Percentiles rank a stretch among this genome's conserved stretches.
Conservation (phyloP, 1,140 invertebrate species). For the Neomicropteryx cornuta region DNA sequence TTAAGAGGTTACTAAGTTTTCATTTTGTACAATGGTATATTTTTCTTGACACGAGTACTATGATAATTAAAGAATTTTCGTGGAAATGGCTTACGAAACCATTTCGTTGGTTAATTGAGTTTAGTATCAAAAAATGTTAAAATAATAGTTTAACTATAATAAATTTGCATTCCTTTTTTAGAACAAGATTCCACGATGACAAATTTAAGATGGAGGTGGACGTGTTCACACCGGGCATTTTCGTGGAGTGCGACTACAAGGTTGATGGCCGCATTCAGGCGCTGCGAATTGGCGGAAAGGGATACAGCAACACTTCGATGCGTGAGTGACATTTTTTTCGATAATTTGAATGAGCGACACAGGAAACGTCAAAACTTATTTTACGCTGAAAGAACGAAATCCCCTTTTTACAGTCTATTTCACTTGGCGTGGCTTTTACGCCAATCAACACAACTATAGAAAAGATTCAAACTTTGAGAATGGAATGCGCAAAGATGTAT, state of each 20-base stretch:
- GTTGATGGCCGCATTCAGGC: constrained; percentile 36
- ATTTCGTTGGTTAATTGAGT: neutral
- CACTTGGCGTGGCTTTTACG: neutral
- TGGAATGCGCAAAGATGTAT: neutral
- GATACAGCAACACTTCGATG: constrained; percentile 31
- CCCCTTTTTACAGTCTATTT: neutral
- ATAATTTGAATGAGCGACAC: neutral
- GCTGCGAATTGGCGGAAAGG: constrained; percentile 38
- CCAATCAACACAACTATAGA: neutral
- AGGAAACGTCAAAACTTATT: neutral
- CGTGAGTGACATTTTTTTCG: constrained; percentile 20
- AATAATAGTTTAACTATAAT: neutral
- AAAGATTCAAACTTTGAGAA: neutral
- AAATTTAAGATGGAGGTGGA: constrained; percentile 42
- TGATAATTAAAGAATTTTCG: constrained; percentile 3
- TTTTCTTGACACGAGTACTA: neutral
- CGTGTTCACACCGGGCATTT: constrained; percentile 31
- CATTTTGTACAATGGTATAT: neutral
- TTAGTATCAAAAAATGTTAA: neutral
- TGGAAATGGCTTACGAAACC: constrained; percentile 1
- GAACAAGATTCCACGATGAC: constrained; percentile 34
- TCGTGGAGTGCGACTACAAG: constrained; percentile 36
- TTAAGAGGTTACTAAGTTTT: no score
- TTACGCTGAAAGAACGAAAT: neutral
- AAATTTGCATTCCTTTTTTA: constrained; percentile 10